These are phyloP conservation scores for Hiodon tergisus DNA, from an alignment of 2,113 vertebrate genomes.

Conservation along the genomic window DNA sequence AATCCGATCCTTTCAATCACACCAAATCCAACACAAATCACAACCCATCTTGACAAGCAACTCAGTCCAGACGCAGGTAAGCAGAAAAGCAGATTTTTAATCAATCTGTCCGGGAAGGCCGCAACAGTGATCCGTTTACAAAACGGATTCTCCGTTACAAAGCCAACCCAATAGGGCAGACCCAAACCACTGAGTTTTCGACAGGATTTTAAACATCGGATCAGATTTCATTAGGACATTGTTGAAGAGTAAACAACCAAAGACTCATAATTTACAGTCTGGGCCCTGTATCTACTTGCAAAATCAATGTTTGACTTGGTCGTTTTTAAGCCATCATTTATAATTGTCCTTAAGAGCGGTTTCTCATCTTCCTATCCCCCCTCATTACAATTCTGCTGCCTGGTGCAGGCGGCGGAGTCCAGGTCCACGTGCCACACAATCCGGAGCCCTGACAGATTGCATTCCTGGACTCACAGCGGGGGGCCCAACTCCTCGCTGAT, in stretches of 20 bases:
- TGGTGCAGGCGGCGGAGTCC: neutral
- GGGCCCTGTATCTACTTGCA: neutral
- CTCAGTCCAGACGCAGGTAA: neutral
- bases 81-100: neutral
- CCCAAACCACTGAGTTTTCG: neutral
- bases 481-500: neutral
- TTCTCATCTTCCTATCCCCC: neutral
- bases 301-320: constrained; percentile 13
- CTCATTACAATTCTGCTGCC: neutral
- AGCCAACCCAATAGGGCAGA: neutral
- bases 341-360: constrained; percentile 16
- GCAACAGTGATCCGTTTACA: too few species aligned
- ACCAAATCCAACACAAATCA: neutral
- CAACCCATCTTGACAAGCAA: too few species aligned
- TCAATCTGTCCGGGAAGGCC: too few species aligned
- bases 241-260: neutral
- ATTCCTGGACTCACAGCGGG: neutral
- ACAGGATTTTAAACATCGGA: neutral
- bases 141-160: neutral
- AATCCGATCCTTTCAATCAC: neutral
- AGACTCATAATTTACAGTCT: neutral
- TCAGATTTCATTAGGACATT: neutral
- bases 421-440: neutral
- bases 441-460: neutral
- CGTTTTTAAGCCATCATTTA: constrained; percentile 12